Conservation (phyloP, 1,140 invertebrate genomes). For the Trichonephila clavata region DNA sequence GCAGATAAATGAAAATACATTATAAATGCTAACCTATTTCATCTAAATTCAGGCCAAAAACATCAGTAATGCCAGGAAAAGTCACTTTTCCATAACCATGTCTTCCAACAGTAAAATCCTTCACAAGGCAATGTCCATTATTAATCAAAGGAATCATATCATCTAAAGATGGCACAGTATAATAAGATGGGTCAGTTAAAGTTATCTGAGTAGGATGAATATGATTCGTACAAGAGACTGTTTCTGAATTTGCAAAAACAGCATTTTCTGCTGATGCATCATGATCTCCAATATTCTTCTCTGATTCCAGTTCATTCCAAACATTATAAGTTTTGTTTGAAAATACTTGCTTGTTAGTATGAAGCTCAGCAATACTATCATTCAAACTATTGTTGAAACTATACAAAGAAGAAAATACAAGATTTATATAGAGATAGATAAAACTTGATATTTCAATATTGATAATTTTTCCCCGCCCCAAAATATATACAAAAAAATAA, state of each 20-base stretch:
- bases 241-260: neutral
- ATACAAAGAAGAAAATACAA: neutral
- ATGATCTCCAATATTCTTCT: neutral
- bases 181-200: constrained; percentile 88
- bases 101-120: constrained; percentile 94
- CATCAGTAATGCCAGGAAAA: constrained; percentile 92
- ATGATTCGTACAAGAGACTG: neutral
- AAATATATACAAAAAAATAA: neutral
- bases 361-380: constrained; percentile 63
- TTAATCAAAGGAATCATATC: constrained; percentile 86
- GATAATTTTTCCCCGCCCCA: neutral
- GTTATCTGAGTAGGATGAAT: constrained; percentile 82
- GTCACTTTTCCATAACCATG: constrained; percentile 95
- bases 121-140: constrained; percentile 90
- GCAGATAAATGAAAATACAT: too few relatives aligned
- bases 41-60: constrained; percentile 94
- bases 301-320: constrained; percentile 29
- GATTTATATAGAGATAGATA: neutral
- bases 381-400: constrained; percentile 40
- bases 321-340: constrained; percentile 11
- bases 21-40: constrained; percentile 85
- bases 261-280: neutral
- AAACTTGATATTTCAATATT: neutral
- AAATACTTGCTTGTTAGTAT: constrained; percentile 45
- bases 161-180: constrained; percentile 90